A percentile compares a stretch with the other conserved stretches of the same genome.
phyloP scores from a whole-genome alignment of 2,113 vertebrate genomes.

The Onychostruthus taczanowskii region DNA sequence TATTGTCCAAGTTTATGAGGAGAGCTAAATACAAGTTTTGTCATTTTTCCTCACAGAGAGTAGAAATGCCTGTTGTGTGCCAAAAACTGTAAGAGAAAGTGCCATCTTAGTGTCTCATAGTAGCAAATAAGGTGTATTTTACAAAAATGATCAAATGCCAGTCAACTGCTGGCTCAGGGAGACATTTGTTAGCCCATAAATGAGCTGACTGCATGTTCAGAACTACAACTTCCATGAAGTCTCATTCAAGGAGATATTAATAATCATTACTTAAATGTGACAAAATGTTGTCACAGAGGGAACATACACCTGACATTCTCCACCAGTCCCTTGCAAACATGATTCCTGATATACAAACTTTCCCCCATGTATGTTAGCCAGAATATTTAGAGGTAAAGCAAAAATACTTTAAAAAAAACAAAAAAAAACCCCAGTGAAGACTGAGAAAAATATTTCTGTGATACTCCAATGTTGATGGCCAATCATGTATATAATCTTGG shows the following conservation, averaged over 20 bases:
- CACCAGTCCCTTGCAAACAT: not conserved
- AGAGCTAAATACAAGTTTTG: not conserved
- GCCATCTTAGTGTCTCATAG: not conserved
- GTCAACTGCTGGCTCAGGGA: not conserved
- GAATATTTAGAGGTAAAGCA: not conserved
- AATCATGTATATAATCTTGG: not conserved
- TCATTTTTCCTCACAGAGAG: not conserved
- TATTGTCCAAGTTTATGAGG: not conserved
- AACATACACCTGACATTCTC: not conserved
- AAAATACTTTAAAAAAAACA: not conserved
- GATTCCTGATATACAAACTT: not conserved
- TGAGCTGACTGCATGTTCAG: conserved; percentile 28
- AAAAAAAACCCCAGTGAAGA: not conserved
- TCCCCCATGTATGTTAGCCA: not conserved
- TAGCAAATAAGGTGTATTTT: not conserved
- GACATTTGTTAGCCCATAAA: conserved; percentile 20
- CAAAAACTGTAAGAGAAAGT: not conserved
- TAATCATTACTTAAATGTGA: not conserved
- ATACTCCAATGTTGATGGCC: not conserved
- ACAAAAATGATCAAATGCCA: not conserved
- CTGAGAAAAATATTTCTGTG: not conserved
- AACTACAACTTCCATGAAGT: conserved; percentile 28
- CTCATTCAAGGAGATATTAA: conserved; percentile 42
- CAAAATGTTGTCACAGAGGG: not conserved
- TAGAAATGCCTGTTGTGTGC: not conserved